Evolutionary conservation across 1,140 invertebrate genomes (phyloP), one percentile per base, ranked within the genome.

Genomic region (Pissodes strobi): DNA sequence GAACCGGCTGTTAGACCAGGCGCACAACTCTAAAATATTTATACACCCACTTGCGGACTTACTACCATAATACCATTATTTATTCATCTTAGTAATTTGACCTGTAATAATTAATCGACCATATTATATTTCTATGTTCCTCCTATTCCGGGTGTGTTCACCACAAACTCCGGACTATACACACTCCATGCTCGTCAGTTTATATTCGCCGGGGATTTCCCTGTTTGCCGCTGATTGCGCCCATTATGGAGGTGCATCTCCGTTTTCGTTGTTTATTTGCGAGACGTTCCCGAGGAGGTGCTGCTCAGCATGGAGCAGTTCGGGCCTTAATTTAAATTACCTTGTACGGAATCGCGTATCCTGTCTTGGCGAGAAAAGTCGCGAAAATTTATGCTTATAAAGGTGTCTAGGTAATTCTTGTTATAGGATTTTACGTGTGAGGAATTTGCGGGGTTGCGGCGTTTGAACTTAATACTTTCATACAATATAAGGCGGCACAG

Each of bases 181-280:
- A 10, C 10, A 17, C 18, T 6, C 30, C 21, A 22, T 17, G 48
- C 30, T 41, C 37, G 37, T 56, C 53, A 25, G 53, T 56, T 56
- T 43, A 43, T 56, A 34, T 22, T 15, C 46, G 21, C n/a, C 13
- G 34, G 46, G 59, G 49, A 25, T 39, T 51, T 61, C 37, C 46
- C 48, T 53, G 59, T 52, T 61, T 39, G 56, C 41, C 60, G 30
- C 60, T 63, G 60, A 63, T 63, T 63, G 60, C 60, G 51, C 34
- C 60, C 60, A 63, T 63, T 55, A 63, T 53, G 34, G 58, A 52
- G 58, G 48, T 49, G 45, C 48, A 61, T 61, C 60, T 63, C 41
- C 22, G 41, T 27, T 49, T 46, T n/a, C 27, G 22, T 58, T 56
- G 53, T 56, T 39, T 56, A 56, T 56, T 41, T 56, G 53, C 17